phyloP scores from a whole-genome alignment of 2,888 invertebrate species.

The Xiphydria camelus region DNA sequence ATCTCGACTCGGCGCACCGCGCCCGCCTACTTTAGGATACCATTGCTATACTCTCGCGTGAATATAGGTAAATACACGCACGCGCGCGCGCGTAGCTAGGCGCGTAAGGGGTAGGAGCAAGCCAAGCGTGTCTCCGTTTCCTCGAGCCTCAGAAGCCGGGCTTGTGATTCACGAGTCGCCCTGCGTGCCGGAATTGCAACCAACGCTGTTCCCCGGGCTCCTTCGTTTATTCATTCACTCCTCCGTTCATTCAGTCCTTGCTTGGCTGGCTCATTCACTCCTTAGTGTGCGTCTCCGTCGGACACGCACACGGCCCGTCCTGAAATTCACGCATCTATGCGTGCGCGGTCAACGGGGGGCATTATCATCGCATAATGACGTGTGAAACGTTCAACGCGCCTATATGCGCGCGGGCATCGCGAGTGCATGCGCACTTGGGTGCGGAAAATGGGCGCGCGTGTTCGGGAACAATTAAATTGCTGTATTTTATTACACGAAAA shows the following conservation, averaged over 20 bases:
- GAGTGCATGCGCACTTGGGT: no score
- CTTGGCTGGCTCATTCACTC: conserved; percentile 6
- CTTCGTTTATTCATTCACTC: conserved; percentile 9
- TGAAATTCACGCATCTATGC: conserved; percentile 21
- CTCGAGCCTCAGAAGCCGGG: no score
- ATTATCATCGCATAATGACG: conserved; percentile 13
- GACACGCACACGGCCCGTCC: conserved; percentile 5
- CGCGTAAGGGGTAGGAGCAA: conserved; percentile 31
- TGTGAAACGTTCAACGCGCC: conserved; percentile 10
- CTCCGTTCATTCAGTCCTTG: conserved; percentile 15
- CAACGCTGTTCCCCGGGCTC: conserved; percentile 11
- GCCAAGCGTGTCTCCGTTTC: conserved; percentile 55
- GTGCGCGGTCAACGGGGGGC: conserved; percentile 19
- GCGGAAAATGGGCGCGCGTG: no score
- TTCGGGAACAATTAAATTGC: no score
- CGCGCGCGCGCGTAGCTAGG: no score
- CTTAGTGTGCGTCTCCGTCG: conserved; percentile 1
- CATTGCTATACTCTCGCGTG: no score
- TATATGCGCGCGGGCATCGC: no score
- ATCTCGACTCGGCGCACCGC: no score
- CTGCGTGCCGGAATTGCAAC: conserved; percentile 15
- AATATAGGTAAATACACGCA: no score
- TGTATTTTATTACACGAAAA: no score
- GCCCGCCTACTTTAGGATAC: no score
- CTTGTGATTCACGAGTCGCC: conserved; percentile 14